Base-by-base conservation (phyloP, 2,888 invertebrate species). In the Onchidella celtica region DNA sequence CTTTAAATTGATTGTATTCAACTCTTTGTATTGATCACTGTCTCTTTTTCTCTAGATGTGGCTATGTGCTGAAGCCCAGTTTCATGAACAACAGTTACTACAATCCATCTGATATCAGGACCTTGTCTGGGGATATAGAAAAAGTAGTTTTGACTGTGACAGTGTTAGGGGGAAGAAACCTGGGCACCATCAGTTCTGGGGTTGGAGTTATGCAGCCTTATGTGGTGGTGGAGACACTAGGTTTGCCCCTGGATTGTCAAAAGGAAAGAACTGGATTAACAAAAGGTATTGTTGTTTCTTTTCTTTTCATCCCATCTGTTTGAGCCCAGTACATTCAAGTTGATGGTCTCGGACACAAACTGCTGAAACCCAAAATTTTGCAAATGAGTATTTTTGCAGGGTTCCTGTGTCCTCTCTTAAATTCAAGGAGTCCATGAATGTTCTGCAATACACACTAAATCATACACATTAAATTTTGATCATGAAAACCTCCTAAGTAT, bases 51-150 rank as follows among this genome's bases (percentile, higher is more conserved):
- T 86, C 21, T 83, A 83, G 95, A 55, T 98, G 98, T 92, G 99
- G 99, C 0, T 99, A 97, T 92, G 94, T 99, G 0, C 93, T 99
- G 81, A 97, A 97, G 92, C 99, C 99, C 0, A 95, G 96, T 2
- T 97, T 97, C 88, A 97, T 99, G 97, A 95, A 96, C 79, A 94
- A 95, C 0, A 96, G 97, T 29, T 88, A 91, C 40, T 94, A 92
- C 92, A 96, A 96, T 93, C 97, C 98, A 0, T 95, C 95, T 86
- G 96, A 97, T 86, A 89, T 90, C 47, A 72, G 84, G 4, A 86
- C 89, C 2, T 87, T 93, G 55, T 83, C 84, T 3, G 79, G 72
- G n/a, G 57, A 79, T 87, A 93, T 95, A 80, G 95, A 95, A 86
- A 93, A 96, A 85, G 92, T 96, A 79, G 95, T 95, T 40, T 94